Base-by-base conservation (phyloP, 2,888 invertebrate species). In the Chloroclystis v-ata region DNA sequence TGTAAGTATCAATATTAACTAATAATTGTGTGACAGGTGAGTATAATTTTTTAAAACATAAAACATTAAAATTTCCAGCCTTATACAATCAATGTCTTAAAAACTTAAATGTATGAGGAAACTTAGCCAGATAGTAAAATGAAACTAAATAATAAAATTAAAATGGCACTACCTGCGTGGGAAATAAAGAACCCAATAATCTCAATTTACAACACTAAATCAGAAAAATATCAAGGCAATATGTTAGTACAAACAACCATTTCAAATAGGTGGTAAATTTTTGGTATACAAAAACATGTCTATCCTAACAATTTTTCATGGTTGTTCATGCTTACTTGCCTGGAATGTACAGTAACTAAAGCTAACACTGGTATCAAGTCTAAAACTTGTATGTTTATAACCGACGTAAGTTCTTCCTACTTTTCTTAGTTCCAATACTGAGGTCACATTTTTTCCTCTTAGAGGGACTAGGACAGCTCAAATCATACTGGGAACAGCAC, bases 401-500 rank as follows among this genome's bases (percentile, higher is more conserved):
- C 63, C 89, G 73, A 52, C 78, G 73, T 48, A 89, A 72, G 58
- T 84, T 88, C 54, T 69, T 79, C 63, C 69, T 82, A 63, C 88
- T 87, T 63, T 84, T 82, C 48, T 65, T 82, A 26, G 86, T 78
- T 37, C 86, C 85, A 28, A 82, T 65, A 41, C 71, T 69, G 65
- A 69, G 71, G 38, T 69, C 63, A 54, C 69, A 75, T 57, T 79
- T 85, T 69, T 78, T 82, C 59, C 84, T 72, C 59, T 88, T 89
- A n/a, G 86, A 82, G 11, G 89, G 89, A 61, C 89, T 89, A 29
- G 86, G 83, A 28, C 80, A 82, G 57, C 84, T 79, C 38, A 87
- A 67, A 57, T 82, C 84, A 62, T 82, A 84, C 55, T 74, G 77
- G 52, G 73, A 67, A 58, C 88, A 87, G 41, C 53, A 76, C 67